Conservation (phyloP, 2,797 vertebrate species). For the Prionace glauca region DNA sequence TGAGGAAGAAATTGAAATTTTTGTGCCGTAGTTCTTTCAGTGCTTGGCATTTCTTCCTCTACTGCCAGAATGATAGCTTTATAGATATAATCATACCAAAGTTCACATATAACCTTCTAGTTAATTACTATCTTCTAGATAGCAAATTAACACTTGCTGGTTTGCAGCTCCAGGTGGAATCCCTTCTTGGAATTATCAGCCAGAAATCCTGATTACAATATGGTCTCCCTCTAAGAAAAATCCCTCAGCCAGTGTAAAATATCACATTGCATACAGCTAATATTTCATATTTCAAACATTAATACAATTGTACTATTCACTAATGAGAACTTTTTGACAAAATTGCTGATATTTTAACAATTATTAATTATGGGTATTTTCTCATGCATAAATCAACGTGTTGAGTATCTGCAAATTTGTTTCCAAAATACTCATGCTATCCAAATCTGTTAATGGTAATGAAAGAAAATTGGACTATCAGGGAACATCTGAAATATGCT, state of each 20-base stretch:
- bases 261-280: not conserved
- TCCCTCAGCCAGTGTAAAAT: not conserved
- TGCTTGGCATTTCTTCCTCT: not conserved
- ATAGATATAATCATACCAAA: not conserved
- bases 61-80: not conserved
- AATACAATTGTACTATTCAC: not conserved
- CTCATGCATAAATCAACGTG: not conserved
- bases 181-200: not conserved
- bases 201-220: not conserved
- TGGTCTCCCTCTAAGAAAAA: not conserved
- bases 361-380: not conserved
- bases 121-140: not conserved
- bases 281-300: not conserved
- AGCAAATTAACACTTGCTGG: not conserved
- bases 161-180: not conserved
- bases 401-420: not conserved
- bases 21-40: not conserved
- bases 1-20: conserved; percentile 19
- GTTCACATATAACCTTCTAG: not conserved
- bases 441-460: not conserved
- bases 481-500: not conserved
- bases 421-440: not conserved
- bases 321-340: not conserved
- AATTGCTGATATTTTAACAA: not conserved
- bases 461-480: not conserved